Percentiles rank a stretch among this genome's conserved stretches.
phyloP scores from a whole-genome alignment of 2,113 vertebrate genomes.

The Oceanites oceanicus region DNA sequence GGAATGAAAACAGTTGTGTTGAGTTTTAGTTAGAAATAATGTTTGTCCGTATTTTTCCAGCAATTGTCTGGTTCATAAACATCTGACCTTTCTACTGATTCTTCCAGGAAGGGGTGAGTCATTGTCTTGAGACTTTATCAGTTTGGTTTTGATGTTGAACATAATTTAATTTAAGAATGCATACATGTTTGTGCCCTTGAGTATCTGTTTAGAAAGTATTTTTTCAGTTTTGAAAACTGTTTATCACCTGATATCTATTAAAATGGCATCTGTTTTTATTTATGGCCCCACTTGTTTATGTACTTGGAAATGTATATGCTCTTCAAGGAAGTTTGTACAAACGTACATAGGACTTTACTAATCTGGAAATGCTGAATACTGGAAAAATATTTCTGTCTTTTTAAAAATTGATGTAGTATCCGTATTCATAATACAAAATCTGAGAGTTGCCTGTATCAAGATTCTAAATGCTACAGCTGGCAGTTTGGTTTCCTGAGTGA shows the following conservation, averaged over 20 bases:
- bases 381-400: neutral
- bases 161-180: neutral
- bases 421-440: neutral
- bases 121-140: slow-evolving; percentile 20
- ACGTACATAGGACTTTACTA: neutral
- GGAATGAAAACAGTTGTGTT: neutral
- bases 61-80: slow-evolving; percentile 47
- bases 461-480: neutral
- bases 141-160: neutral
- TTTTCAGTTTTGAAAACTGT: neutral
- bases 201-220: neutral
- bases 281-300: neutral
- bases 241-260: neutral
- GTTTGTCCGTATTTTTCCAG: slow-evolving; percentile 43
- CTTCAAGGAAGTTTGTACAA: neutral
- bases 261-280: neutral
- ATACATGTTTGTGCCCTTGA: neutral
- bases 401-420: neutral
- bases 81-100: slow-evolving; percentile 21
- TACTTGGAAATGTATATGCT: neutral
- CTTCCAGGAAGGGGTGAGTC: slow-evolving; percentile 59
- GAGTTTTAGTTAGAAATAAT: neutral
- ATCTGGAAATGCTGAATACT: neutral
- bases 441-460: neutral
- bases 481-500: neutral